A percentile compares a stretch with the other conserved stretches of the same genome.
phyloP scores from a whole-genome alignment of 2,888 invertebrate species.

The Lottia scabra region DNA sequence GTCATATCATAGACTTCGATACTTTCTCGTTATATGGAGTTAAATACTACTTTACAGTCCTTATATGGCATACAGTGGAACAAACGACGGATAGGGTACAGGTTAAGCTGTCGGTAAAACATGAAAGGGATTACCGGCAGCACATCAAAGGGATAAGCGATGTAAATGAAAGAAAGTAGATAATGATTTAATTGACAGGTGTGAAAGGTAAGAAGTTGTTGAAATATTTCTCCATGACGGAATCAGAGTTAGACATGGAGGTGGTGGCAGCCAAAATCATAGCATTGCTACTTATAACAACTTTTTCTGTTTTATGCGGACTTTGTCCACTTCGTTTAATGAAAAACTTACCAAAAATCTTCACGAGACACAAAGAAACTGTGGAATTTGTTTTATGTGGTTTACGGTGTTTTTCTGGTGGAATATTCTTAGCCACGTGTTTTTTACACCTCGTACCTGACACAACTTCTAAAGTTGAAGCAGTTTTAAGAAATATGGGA shows the following conservation, averaged over 20 bases:
- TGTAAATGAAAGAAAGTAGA: not conserved
- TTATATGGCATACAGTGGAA: too few relatives aligned
- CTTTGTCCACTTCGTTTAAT: constrained; percentile 52
- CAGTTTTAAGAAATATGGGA: constrained; percentile 49
- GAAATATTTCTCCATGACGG: not conserved
- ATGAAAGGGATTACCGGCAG: not conserved
- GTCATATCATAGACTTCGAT: not conserved
- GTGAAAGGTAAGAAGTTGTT: not conserved
- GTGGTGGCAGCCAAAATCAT: constrained; percentile 60
- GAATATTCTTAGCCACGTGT: constrained; percentile 53
- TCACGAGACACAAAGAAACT: constrained; percentile 41
- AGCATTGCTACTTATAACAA: constrained; percentile 49
- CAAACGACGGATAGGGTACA: not conserved
- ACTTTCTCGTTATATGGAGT: not conserved
- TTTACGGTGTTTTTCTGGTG: constrained; percentile 55
- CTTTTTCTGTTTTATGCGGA: constrained; percentile 51
- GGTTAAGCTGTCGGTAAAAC: not conserved
- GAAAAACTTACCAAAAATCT: constrained; percentile 43
- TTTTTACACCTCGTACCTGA: constrained; percentile 59
- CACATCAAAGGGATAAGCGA: not conserved
- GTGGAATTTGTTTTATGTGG: constrained; percentile 54
- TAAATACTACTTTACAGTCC: too few relatives aligned
- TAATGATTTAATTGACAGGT: not conserved
- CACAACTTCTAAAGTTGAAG: constrained; percentile 51
- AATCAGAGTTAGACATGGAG: constrained; percentile 48